These are phyloP conservation scores for Araneus ventricosus DNA, from an alignment of 1,140 invertebrate species.

Conservation along the genomic window DNA sequence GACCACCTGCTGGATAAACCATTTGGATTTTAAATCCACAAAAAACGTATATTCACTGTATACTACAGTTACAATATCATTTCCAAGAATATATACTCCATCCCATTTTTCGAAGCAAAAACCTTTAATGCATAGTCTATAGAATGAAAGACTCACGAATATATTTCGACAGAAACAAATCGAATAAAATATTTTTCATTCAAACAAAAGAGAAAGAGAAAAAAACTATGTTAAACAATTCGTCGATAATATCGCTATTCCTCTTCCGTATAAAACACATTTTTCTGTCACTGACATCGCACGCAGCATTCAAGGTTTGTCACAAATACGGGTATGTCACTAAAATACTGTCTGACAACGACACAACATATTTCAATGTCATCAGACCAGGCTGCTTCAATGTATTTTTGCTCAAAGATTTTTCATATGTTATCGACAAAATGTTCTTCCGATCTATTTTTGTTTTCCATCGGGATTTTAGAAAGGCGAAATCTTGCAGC, in stretches of 20 bases:
- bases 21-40: too few species aligned
- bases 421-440: conserved; percentile 49
- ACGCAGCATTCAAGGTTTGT: neutral
- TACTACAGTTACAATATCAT: too few species aligned
- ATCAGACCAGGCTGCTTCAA: conserved; percentile 12
- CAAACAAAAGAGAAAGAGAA: neutral
- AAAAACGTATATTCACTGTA: too few species aligned
- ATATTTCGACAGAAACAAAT: neutral
- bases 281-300: conserved; percentile 18
- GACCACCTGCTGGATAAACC: too few species aligned
- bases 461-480: neutral
- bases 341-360: conserved; percentile 46
- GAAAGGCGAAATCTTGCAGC: conserved; percentile 5
- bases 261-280: conserved; percentile 10
- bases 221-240: conserved; percentile 7
- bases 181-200: neutral
- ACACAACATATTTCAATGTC: conserved; percentile 49
- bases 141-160: too few species aligned
- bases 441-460: conserved; percentile 31
- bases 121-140: too few species aligned
- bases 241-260: conserved; percentile 29
- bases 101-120: too few species aligned
- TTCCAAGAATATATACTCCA: too few species aligned
- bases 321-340: conserved; percentile 45
- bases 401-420: neutral